Evolutionary conservation across 2,888 invertebrate species (phyloP).

Genomic region (Drosophila mercatorum): DNA sequence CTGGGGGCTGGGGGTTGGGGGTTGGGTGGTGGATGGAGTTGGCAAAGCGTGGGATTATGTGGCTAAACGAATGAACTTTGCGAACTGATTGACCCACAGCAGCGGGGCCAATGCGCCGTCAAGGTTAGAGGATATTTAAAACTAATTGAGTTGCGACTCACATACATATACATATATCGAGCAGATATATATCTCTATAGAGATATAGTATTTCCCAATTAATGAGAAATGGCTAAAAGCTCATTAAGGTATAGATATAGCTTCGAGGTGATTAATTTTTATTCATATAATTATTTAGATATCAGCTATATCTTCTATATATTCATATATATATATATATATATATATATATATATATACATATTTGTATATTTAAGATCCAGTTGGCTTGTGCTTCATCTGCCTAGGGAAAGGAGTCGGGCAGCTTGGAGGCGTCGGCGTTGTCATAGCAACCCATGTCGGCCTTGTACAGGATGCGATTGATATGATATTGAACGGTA

Average conservation of each 20-base stretch:
- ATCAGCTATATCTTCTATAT: not conserved
- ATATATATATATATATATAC: not conserved
- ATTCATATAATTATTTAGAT: not conserved
- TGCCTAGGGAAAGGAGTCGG: constrained; percentile 16
- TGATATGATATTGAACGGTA: constrained; percentile 59
- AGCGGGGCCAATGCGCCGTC: constrained; percentile 23
- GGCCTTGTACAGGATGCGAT: constrained; percentile 58
- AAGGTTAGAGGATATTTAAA: constrained; percentile 25
- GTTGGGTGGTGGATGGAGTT: not conserved
- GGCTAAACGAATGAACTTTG: constrained; percentile 29
- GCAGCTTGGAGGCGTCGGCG: constrained; percentile 24
- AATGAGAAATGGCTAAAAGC: not conserved
- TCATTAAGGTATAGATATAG: not conserved
- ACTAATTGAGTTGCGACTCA: not conserved
- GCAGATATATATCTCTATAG: not conserved
- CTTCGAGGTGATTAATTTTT: not conserved
- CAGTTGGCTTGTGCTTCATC: not conserved
- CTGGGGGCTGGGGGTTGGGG: not conserved
- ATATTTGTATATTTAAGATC: not conserved
- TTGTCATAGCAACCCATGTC: constrained; percentile 63
- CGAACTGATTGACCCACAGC: constrained; percentile 18
- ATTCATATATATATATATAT: not conserved
- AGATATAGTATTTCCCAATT: not conserved
- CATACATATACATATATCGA: not conserved
- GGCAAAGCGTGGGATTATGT: constrained; percentile 16